These are phyloP conservation scores for Cataglyphis livida DNA, from an alignment of 2,888 invertebrate genomes.

Conservation along the genomic window DNA sequence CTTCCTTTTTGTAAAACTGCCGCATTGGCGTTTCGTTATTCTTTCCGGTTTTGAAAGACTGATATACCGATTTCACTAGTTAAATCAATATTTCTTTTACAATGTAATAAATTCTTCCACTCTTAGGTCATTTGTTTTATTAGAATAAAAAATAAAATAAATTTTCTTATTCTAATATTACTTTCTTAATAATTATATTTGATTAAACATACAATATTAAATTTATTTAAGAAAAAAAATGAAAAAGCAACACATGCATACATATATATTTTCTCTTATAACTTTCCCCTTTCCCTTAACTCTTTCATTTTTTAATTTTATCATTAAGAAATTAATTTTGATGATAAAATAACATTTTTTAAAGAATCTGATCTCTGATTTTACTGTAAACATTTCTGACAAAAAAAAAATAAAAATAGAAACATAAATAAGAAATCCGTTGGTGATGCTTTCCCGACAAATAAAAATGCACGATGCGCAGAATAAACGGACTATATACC, in stretches of 20 bases:
- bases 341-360: background rate
- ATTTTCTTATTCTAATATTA: background rate
- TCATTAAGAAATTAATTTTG: background rate
- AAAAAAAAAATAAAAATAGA: background rate
- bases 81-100: background rate
- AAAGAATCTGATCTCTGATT: background rate
- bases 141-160: background rate
- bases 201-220: background rate
- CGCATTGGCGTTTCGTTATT: background rate
- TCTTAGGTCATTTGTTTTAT: background rate
- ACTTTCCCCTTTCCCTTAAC: background rate
- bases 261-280: background rate
- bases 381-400: background rate
- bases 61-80: background rate
- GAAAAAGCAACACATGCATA: background rate
- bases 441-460: background rate
- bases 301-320: background rate
- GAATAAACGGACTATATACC: background rate
- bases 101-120: background rate
- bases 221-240: background rate
- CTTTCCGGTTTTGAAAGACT: background rate
- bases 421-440: background rate
- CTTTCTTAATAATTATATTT: background rate
- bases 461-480: conserved; percentile 30
- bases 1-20: background rate